These are phyloP conservation scores for Ceratina calcarata DNA, from an alignment of 1,140 invertebrate genomes.

Conservation along the genomic window DNA sequence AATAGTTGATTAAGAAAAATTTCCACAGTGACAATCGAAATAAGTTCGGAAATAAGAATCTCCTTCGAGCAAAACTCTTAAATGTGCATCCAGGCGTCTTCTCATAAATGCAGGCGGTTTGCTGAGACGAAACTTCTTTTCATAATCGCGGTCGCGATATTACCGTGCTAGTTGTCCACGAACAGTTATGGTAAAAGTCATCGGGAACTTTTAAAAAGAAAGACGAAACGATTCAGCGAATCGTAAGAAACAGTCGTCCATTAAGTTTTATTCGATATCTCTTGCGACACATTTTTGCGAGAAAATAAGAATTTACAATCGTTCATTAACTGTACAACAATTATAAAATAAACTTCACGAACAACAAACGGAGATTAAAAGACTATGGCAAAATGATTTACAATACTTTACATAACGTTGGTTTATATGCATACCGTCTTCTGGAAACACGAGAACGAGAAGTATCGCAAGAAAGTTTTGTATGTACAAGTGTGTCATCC, in stretches of 20 bases:
- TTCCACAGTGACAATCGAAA: background rate
- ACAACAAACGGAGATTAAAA: no score
- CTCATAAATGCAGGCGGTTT: background rate
- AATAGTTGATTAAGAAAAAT: background rate
- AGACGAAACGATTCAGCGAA: background rate
- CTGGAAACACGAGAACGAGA: no score
- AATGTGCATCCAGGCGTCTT: no score
- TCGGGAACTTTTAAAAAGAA: background rate
- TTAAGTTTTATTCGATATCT: background rate
- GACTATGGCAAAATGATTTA: no score
- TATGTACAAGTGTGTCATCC: no score
- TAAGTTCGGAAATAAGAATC: background rate
- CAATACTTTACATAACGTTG: no score
- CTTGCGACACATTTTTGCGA: background rate
- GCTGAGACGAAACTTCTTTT: background rate
- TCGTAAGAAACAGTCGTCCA: background rate
- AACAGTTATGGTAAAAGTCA: constrained; percentile 7
- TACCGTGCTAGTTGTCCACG: background rate
- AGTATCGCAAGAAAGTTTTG: no score
- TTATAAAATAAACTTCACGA: no score
- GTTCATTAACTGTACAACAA: no score
- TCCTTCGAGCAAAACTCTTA: no score
- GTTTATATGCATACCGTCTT: no score
- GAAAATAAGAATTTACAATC: no score
- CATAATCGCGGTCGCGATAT: background rate